Conservation (phyloP, 92 coral and sea anemone species). For the Phenganax subtilis region DNA sequence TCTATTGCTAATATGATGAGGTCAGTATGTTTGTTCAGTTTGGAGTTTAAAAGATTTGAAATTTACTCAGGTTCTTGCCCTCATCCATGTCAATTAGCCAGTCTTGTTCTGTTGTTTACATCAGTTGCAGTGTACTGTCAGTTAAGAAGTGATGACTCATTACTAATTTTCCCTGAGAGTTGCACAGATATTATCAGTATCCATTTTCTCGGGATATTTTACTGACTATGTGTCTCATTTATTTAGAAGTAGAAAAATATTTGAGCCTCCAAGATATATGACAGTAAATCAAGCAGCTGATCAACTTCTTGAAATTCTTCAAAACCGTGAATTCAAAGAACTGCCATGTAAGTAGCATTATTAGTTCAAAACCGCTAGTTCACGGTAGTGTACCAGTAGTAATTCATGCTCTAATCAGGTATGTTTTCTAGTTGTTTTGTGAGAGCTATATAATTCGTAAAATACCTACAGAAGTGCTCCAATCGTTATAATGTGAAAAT, state of each 20-base stretch:
- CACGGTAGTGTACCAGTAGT: no score
- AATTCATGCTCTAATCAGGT: no score
- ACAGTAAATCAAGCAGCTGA: conserved; percentile 76
- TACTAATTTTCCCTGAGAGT: no score
- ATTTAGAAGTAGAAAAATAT: conserved; percentile 70
- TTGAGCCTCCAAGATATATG: conserved; percentile 93
- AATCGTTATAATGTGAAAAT: no score
- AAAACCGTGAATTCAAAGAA: conserved; percentile 58
- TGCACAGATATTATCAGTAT: no score
- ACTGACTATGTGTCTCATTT: background rate
- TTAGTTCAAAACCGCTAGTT: no score
- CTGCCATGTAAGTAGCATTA: conserved; percentile 54
- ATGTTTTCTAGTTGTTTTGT: no score
- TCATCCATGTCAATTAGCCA: background rate
- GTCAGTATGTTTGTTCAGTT: conserved; percentile 33
- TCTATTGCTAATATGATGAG: conserved; percentile 85
- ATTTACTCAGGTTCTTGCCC: background rate
- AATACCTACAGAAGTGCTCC: no score
- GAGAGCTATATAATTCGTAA: no score
- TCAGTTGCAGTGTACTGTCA: no score
- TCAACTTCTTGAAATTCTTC: conserved; percentile 73
- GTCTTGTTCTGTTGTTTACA: no score
- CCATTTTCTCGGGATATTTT: background rate
- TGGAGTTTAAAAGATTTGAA: background rate
- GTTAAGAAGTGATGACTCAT: no score